phyloP scores from a whole-genome alignment of 2,113 vertebrate genomes.

The Talpa occidentalis region DNA sequence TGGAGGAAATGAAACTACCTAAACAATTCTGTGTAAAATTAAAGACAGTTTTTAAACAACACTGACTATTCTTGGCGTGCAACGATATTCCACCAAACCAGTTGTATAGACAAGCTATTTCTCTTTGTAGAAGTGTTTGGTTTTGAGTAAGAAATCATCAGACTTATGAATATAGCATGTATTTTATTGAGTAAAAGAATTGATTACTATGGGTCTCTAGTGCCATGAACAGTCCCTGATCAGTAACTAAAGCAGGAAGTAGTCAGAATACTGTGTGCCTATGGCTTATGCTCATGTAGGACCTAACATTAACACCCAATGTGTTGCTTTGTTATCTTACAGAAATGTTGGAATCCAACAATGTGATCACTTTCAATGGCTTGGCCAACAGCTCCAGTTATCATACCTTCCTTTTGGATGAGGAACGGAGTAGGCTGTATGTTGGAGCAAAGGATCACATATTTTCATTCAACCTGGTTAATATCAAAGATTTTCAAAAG shows the following conservation, averaged over 20 bases:
- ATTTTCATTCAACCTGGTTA: conserved; percentile 97
- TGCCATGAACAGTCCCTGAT: neutral
- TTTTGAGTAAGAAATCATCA: neutral
- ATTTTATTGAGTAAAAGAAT: neutral
- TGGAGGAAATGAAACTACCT: neutral
- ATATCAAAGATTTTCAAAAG: conserved; percentile 96
- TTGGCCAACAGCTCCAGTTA: conserved; percentile 96
- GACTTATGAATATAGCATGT: neutral
- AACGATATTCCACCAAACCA: neutral
- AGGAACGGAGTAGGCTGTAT: conserved; percentile 94
- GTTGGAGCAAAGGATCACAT: conserved; percentile 99
- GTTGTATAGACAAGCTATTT: neutral
- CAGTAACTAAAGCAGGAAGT: neutral
- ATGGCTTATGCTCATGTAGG: neutral
- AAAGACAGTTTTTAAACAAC: neutral
- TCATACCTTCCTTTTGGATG: conserved; percentile 97
- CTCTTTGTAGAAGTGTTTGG: neutral
- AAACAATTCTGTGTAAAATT: neutral
- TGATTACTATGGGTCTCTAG: neutral
- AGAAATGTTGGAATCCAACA: conserved; percentile 99
- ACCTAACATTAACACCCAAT: conserved; percentile 50
- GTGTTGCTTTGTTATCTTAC: conserved; percentile 80
- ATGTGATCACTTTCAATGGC: conserved; percentile 94
- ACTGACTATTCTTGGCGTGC: neutral
- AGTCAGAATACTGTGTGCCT: neutral